Percentiles rank a stretch among this genome's conserved stretches.
Evolutionary conservation across 1,140 invertebrate species (phyloP).

Genomic region (Zaprionus camerounensis): DNA sequence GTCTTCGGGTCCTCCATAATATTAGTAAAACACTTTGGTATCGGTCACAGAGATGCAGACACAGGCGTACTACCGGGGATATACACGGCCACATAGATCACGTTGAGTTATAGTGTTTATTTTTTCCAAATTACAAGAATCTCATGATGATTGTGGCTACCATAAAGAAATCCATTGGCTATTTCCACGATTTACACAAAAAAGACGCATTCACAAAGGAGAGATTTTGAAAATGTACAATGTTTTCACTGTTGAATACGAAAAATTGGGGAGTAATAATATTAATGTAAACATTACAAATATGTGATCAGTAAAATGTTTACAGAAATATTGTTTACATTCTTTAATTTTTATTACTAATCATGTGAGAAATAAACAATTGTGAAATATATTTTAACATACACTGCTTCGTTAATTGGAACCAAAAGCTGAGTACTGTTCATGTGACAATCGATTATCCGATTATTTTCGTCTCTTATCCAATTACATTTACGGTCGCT

Average conservation of each 20-base stretch:
- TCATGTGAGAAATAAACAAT: too few species aligned
- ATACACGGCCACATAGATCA: slow-evolving; percentile 46
- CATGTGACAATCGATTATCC: not conserved
- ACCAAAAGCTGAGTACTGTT: too few species aligned
- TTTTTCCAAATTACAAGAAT: not conserved
- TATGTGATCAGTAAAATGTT: not conserved
- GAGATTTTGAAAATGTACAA: not conserved
- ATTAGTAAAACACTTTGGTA: too few species aligned
- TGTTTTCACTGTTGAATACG: slow-evolving; percentile 1
- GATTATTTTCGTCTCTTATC: not conserved
- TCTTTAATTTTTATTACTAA: too few species aligned
- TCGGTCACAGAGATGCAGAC: slow-evolving; percentile 24
- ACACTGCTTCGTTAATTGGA: too few species aligned
- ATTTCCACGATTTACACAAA: too few species aligned
- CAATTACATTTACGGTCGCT: not conserved
- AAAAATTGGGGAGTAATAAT: not conserved
- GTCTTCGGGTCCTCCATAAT: too few species aligned
- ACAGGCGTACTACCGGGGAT: slow-evolving; percentile 31
- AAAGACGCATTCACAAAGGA: not conserved
- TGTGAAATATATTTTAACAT: too few species aligned
- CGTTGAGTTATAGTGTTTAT: slow-evolving; percentile 6
- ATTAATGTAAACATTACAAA: too few species aligned
- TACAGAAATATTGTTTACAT: too few species aligned
- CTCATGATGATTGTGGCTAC: slow-evolving; percentile 28
- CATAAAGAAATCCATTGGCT: not conserved